phyloP scores from a whole-genome alignment of 1,140 invertebrate genomes.

The Argopecten irradians region DNA sequence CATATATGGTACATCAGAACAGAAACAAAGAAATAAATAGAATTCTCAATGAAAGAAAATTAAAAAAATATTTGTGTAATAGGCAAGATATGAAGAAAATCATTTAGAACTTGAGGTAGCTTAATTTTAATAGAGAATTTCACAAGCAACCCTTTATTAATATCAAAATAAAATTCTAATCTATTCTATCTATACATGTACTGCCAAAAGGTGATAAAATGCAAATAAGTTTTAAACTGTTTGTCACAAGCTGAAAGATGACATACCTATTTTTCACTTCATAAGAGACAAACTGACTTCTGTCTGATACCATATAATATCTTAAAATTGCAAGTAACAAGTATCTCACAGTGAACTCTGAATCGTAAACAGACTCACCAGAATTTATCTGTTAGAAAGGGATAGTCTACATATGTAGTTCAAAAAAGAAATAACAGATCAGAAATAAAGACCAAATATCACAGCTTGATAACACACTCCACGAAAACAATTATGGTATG shows the following conservation, averaged over 20 bases:
- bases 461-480: slow-evolving; percentile 20
- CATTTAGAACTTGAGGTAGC: slow-evolving; percentile 21
- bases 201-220: not conserved
- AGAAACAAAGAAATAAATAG: not conserved
- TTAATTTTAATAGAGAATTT: slow-evolving; percentile 5
- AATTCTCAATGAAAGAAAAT: not conserved
- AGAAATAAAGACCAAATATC: slow-evolving; percentile 23
- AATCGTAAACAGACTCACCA: not conserved
- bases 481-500: slow-evolving; percentile 22
- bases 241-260: not conserved
- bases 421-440: slow-evolving; percentile 18
- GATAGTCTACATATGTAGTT: slow-evolving; percentile 6
- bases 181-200: not conserved
- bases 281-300: not conserved
- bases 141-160: not conserved
- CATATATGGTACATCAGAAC: slow-evolving; percentile 9
- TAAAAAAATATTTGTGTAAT: slow-evolving; percentile 11
- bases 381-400: not conserved
- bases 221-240: not conserved
- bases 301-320: slow-evolving; percentile 18
- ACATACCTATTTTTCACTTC: not conserved
- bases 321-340: slow-evolving; percentile 2
- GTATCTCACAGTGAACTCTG: not conserved
- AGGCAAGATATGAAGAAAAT: slow-evolving; percentile 2
- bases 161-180: slow-evolving; percentile 24